Base-by-base conservation (phyloP, 1,140 invertebrate genomes). In the Cataglyphis hispanica region DNA sequence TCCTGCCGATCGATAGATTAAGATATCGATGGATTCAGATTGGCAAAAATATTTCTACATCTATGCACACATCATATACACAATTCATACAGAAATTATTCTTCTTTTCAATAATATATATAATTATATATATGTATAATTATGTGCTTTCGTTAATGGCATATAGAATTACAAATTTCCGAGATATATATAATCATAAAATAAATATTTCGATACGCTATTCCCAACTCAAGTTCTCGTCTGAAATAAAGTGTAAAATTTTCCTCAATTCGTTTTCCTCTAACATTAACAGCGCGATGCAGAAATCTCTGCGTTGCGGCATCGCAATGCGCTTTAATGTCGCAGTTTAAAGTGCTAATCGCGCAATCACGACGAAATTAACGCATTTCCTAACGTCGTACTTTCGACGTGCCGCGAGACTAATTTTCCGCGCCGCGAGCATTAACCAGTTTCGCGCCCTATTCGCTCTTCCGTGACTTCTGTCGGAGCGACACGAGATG, bases 391-490 rank as follows among this genome's bases (percentile, higher is more conserved):
- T 58, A 72, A 81, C 19, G 67, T 46, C 53, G 66, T 67, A 34
- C 67, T 74, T 74, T 83, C 53, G 46, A 50, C 46, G 53, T 69
- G 64, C 31, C 53, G 78, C 67, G 53, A 74, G 66, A 40, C 78
- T 83, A 83, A 83, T 83, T 83, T 83, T 60, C 67, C 64, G n/a
- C 13, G 46, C 22, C 64, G 46, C 64, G 64, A 80, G 31, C 77
- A 76, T 77, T 61, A 84, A 75, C 85, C 84, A 58, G 58, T 43
- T 76, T 88, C 74, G 74, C 84, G 61, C 50, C 43, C 58, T 84
- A 74, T 75, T 78, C 64, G 61, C 61, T 67, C 61, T 74, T 83
- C 78, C 78, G 78, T 72, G 53, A 83, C 67, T 83, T 13, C 67
- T 46, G 67, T 80, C 53, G 22, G n/a, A 40, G 1, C 22, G 31